Evolutionary conservation across 2,113 vertebrate species (phyloP), one percentile per base, ranked within the genome.

Genomic region (Gymnorhina tibicen): DNA sequence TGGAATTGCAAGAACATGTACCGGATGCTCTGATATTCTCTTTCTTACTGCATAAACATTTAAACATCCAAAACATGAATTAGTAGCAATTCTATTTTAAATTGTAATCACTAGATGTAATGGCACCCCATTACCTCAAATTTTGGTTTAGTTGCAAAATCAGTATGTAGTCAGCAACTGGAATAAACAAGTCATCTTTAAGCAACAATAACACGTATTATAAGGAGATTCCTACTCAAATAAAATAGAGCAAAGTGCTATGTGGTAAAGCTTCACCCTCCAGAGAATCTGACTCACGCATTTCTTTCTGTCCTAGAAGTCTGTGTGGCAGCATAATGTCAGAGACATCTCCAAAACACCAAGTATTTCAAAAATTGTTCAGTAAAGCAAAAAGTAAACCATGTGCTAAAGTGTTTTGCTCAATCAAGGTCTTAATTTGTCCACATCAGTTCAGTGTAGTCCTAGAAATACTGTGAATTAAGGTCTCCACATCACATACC

Each of bases 11-110:
- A 67, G 37, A 93, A 68, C 42, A 49, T 20, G 4, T 62, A 87
- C 63, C 92, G 35, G 24, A 68, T 89, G 46, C 13, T 47, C 67
- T 81, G 27, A 80, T 68, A 89, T 14, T 89, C 46, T 68, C 62
- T 80, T 91, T 89, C 44, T 63, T 44, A 55, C n/a, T 47, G 19
- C 37, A 91, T 46, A 80, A 92, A 83, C 13, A 82, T 7, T 94
- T 67, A 91, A 85, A 84, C 27, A 76, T 19, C 64, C 22, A 80
- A 87, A 96, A 49, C 23, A 58, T 26, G 7, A 92, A 76, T 47
- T 60, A 94, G 77, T 22, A 87, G 35, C 9, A 74, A 80, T 80
- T 95, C 93, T 37, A 84, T 72, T 87, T 87, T 22, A 73, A 82
- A 76, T 60, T 81, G 44, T 64, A 74, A 94, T 87, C 33, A 72